Base-by-base conservation (phyloP, 2,797 vertebrate species). In the Anabas testudineus region DNA sequence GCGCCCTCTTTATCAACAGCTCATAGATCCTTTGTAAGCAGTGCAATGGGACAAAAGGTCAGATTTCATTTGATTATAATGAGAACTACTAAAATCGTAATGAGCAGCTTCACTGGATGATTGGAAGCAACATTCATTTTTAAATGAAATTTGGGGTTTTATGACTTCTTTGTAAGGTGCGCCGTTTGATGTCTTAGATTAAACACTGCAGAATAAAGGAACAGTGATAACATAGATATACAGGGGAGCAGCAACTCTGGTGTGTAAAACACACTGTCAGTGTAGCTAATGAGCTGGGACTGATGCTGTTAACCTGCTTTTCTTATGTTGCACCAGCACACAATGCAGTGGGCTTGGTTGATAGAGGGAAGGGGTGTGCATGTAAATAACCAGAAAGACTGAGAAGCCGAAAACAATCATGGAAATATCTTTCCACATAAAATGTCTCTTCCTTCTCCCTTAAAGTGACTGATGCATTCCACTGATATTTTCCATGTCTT, bases 31-130 rank as follows among this genome's bases (percentile, higher is more conserved):
- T 53, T 18, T 91, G 88, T 82, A 70, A 85, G 61, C 61, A 69
- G 65, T 34, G 67, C 80, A 82, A 74, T 79, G 54, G 67, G 58
- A 81, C 76, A 82, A 88, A 94, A 93, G 88, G 85, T 91, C 87
- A 84, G 68, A 87, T 76, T 90, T 91, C 78, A 84, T 88, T 90
- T 89, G 87, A 47, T 37, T 93, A 88, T 67, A 93, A 82, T 84
- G 90, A 78, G 84, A 85, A 56, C 70, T 70, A 71, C 81, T 88
- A 90, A 93, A 94, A 91, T 88, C 71, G 28, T 91, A 93, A 67
- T 81, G 86, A 84, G 80, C 77, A 80, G 81, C 72, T 83, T 78
- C 45, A 76, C 62, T 39, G 71, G 57, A 74, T 84, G 91, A 70
- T 90, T 62, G 86, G 85, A 88, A 77, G 74, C 26, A 24, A 71